Conservation (phyloP, 2,888 invertebrate species). For the Amblyjoppa fuscipennis region DNA sequence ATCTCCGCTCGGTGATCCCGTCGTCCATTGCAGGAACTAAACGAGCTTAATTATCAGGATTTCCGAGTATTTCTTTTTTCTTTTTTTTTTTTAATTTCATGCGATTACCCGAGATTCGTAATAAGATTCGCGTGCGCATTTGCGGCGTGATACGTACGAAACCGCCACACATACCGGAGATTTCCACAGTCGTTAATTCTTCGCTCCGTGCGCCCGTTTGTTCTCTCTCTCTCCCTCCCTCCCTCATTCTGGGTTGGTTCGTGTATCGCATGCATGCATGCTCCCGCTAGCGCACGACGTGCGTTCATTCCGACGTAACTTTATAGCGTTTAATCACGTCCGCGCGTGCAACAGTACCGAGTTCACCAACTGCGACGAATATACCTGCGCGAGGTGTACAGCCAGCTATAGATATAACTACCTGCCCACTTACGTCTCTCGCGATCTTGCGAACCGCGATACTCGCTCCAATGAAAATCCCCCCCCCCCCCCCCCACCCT, state of each 20-base stretch:
- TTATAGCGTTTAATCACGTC: constrained; percentile 71
- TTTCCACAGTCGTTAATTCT: constrained; percentile 65
- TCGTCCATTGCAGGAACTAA: constrained; percentile 16
- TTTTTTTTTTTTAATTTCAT: constrained; percentile 29
- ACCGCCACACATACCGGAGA: constrained; percentile 47
- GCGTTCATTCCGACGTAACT: constrained; percentile 67
- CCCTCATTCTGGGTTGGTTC: constrained; percentile 51
- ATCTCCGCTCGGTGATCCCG: neutral
- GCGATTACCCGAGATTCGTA: constrained; percentile 58
- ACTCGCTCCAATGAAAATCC: neutral
- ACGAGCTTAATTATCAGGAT: constrained; percentile 63
- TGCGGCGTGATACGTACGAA: constrained; percentile 41
- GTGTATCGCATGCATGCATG: constrained; percentile 56
- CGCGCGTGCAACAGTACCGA: constrained; percentile 49
- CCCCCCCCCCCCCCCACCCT: too few relatives aligned
- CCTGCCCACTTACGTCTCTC: neutral
- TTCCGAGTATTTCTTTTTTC: constrained; percentile 44
- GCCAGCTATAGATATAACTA: constrained; percentile 43
- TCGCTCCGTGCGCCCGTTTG: constrained; percentile 44
- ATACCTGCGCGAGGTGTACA: neutral
- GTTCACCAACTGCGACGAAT: constrained; percentile 36
- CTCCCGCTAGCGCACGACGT: constrained; percentile 64
- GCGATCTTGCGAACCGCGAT: neutral
- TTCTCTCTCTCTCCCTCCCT: neutral
- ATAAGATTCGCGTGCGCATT: constrained; percentile 57